A percentile compares a stretch with the other conserved stretches of the same genome.
Conservation (phyloP, 2,888 invertebrate genomes). For the Tribolium freemani region DNA sequence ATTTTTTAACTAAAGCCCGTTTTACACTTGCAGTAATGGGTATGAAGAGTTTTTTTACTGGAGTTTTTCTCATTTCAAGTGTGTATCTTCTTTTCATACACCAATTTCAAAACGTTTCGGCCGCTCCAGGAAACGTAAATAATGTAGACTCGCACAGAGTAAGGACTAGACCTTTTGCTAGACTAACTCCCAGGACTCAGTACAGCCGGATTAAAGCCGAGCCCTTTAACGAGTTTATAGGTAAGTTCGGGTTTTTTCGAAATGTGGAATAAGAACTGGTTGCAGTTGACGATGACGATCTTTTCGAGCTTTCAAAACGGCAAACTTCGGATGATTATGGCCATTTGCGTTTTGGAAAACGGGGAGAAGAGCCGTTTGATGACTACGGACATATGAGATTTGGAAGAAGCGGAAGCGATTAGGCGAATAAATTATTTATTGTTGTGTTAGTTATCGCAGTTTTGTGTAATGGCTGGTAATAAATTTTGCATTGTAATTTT, state of each 20-base stretch:
- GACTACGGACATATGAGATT: conserved; percentile 84
- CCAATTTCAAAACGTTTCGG: conserved; percentile 46
- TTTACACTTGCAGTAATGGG: conserved; percentile 21
- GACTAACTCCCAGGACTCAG: conserved; percentile 49
- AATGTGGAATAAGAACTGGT: conserved; percentile 1
- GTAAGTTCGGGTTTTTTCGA: conserved; percentile 48
- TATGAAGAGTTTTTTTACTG: conserved; percentile 43
- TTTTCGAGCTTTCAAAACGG: conserved; percentile 68
- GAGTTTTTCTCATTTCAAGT: conserved; percentile 49
- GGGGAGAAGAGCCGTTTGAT: conserved; percentile 69
- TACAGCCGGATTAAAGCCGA: conserved; percentile 57
- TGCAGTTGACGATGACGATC: conserved; percentile 68
- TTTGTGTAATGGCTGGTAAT: conserved; percentile 35
- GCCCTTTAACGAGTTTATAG: conserved; percentile 58
- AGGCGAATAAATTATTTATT: not conserved
- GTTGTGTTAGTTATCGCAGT: conserved; percentile 2
- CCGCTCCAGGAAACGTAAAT: conserved; percentile 42
- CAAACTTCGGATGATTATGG: conserved; percentile 78
- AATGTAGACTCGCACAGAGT: conserved; percentile 48
- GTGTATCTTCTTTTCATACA: conserved; percentile 49
- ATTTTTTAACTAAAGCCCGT: not conserved
- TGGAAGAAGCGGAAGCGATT: conserved; percentile 71
- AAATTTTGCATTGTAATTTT: conserved; percentile 25
- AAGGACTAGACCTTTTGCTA: conserved; percentile 51
- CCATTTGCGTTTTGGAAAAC: conserved; percentile 80